Evolutionary conservation across 2,888 invertebrate genomes (phyloP).

Genomic region (Julus scanicus): DNA sequence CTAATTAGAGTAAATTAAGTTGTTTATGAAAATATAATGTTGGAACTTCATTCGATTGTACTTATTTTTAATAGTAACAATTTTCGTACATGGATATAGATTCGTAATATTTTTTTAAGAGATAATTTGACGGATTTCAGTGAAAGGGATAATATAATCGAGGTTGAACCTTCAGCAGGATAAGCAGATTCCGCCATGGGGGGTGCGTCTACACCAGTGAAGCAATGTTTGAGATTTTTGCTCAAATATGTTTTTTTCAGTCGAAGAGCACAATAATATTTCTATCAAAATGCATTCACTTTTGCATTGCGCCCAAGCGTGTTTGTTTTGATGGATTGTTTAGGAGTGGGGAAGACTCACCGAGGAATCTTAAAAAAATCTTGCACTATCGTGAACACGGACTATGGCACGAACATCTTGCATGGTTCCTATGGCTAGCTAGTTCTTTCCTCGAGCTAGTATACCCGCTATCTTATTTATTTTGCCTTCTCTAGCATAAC

Average conservation of each 20-base stretch:
- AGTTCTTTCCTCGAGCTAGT: not conserved
- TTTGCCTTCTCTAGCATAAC: slow-evolving; percentile 36
- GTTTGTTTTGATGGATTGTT: slow-evolving; percentile 22
- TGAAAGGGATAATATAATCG: no score
- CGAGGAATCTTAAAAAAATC: slow-evolving; percentile 19
- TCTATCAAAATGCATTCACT: slow-evolving; percentile 22
- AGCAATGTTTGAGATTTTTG: not conserved
- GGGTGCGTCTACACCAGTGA: not conserved
- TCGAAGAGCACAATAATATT: not conserved
- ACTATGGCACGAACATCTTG: slow-evolving; percentile 15
- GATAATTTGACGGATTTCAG: no score
- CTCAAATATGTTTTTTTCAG: not conserved
- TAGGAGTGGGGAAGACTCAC: not conserved
- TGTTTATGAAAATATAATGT: no score
- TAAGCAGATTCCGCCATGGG: not conserved
- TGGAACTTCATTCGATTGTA: no score
- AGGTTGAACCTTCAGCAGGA: no score
- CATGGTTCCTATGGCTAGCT: slow-evolving; percentile 22
- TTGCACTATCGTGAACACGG: not conserved
- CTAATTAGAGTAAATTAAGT: no score
- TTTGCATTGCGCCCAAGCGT: not conserved
- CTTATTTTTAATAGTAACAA: no score
- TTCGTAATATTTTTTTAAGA: no score
- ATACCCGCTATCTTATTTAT: slow-evolving; percentile 1
- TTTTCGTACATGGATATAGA: no score